phyloP scores from a whole-genome alignment of 2,888 invertebrate species.

The Syrphus vitripennis region DNA sequence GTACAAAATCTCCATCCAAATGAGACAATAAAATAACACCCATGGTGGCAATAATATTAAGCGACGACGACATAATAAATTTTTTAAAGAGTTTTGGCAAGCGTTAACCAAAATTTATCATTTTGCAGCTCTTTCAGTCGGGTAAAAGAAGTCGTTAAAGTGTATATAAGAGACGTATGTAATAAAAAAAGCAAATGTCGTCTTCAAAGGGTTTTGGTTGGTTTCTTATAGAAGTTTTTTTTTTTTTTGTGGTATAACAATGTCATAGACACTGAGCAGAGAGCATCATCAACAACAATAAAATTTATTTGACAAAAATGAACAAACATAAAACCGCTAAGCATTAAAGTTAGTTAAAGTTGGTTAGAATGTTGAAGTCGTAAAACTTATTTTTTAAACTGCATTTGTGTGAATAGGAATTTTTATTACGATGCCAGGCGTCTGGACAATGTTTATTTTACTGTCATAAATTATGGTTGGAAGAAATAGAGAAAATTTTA shows the following conservation, averaged over 20 bases:
- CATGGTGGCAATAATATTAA: conserved; percentile 45
- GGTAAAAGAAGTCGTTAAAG: neutral
- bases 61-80: conserved; percentile 36
- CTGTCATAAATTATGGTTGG: too few species aligned
- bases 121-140: neutral
- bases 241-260: neutral
- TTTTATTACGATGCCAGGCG: neutral
- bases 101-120: neutral
- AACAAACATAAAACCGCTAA: neutral
- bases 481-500: too few species aligned
- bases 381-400: neutral
- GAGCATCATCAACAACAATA: too few species aligned
- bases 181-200: too few species aligned
- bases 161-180: neutral
- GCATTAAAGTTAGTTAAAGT: too few species aligned
- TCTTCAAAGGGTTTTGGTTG: neutral
- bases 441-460: too few species aligned
- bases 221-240: neutral
- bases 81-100: conserved; percentile 15
- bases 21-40: conserved; percentile 2
- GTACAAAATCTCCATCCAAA: neutral
- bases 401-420: neutral
- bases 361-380: neutral
- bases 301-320: neutral
- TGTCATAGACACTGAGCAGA: neutral